Conservation (phyloP, 2,113 vertebrate genomes). For the Spea multiplicata region DNA sequence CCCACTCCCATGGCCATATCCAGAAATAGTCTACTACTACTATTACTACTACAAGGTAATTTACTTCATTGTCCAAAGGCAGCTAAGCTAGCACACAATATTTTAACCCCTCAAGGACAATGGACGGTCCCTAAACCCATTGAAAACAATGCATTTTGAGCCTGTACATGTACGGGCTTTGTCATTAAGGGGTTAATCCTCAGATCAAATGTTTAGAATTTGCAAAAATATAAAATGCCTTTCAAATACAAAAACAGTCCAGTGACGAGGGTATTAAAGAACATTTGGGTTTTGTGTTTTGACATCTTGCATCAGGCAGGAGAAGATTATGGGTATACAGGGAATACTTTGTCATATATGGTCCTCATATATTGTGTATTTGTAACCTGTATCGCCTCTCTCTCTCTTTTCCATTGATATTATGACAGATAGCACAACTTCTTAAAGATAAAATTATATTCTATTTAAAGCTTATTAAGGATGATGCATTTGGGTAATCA, state of each 20-base stretch:
- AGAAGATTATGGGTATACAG: neutral
- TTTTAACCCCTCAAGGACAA: too few species aligned
- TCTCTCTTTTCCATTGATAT: constrained; percentile 1
- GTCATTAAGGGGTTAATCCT: too few species aligned
- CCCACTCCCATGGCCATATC: constrained; percentile 12
- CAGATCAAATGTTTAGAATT: constrained; percentile 2
- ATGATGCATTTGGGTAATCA: neutral
- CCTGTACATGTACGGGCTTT: too few species aligned
- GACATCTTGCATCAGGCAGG: neutral
- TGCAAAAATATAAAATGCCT: constrained; percentile 11
- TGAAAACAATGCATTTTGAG: too few species aligned
- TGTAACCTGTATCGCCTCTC: neutral
- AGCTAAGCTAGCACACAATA: neutral
- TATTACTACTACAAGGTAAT: neutral
- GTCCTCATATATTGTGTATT: constrained; percentile 14
- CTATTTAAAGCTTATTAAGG: neutral
- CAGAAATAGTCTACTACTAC: constrained; percentile 25
- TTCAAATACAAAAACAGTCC: neutral
- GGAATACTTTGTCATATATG: neutral
- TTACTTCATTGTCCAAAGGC: constrained; percentile 28
- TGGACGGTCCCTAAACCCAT: too few species aligned
- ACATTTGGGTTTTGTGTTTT: neutral
- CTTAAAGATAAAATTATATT: neutral
- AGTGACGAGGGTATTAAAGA: constrained; percentile 1
- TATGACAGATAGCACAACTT: neutral